These are phyloP conservation scores for Notodonta dromedarius DNA, from an alignment of 2,888 invertebrate species.

Conservation along the genomic window DNA sequence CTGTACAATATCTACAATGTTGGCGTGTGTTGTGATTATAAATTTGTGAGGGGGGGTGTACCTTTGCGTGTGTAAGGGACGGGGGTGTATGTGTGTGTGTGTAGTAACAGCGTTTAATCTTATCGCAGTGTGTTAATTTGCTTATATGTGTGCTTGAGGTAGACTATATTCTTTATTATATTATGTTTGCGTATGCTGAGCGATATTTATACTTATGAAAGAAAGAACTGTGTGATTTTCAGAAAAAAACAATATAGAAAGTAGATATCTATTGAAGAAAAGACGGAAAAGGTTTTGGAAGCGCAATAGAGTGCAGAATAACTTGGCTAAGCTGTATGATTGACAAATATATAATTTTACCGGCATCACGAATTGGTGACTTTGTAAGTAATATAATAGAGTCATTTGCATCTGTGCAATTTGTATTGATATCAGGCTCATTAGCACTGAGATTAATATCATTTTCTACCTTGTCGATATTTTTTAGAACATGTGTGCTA, in stretches of 20 bases:
- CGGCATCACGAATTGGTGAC: background rate
- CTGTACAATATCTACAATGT: background rate
- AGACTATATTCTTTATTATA: too few relatives aligned
- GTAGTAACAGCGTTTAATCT: background rate
- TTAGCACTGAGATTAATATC: background rate
- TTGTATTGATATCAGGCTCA: background rate
- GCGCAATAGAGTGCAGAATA: conserved; percentile 1
- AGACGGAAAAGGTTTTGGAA: background rate
- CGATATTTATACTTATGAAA: too few relatives aligned
- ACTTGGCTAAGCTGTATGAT: background rate
- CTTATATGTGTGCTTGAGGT: too few relatives aligned
- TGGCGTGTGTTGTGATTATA: conserved; percentile 4
- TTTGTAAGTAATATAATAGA: background rate
- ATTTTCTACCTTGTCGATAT: background rate
- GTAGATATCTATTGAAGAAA: background rate
- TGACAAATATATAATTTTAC: background rate
- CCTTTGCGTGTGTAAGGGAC: background rate
- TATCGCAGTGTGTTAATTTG: too few relatives aligned
- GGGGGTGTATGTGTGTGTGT: background rate
- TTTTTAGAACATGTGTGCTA: background rate
- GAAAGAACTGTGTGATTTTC: too few relatives aligned
- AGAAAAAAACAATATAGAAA: too few relatives aligned
- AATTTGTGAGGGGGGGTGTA: background rate
- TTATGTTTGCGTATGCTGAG: too few relatives aligned
- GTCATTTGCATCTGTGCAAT: background rate